phyloP scores from a whole-genome alignment of 1,140 invertebrate genomes.

The Calycopis cecrops region DNA sequence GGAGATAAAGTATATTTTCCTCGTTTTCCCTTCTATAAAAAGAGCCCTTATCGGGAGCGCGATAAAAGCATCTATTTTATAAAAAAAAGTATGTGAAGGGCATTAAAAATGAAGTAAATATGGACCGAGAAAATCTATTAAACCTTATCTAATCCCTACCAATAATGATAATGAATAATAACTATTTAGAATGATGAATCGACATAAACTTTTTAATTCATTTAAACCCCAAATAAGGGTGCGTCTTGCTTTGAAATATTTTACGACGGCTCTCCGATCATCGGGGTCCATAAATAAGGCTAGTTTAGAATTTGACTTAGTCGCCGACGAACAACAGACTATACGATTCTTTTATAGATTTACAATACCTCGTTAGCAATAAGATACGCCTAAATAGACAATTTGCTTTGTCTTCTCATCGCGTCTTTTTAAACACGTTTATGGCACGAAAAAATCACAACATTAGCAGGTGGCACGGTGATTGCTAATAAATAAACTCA shows the following conservation, averaged over 20 bases:
- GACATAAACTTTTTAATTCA: background rate
- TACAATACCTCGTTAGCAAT: conserved; percentile 66
- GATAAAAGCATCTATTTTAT: too few species aligned
- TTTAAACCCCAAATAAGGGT: background rate
- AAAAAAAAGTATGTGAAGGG: too few species aligned
- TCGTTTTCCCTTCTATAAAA: too few species aligned
- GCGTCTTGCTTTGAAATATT: background rate
- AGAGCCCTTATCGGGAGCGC: too few species aligned
- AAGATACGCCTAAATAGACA: conserved; percentile 60
- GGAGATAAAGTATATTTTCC: too few species aligned
- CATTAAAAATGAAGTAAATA: too few species aligned
- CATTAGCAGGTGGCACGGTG: conserved; percentile 39
- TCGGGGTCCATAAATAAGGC: conserved; percentile 41
- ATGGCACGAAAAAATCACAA: conserved; percentile 27
- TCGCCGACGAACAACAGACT: conserved; percentile 43
- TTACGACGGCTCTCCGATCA: conserved; percentile 1
- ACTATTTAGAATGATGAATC: too few species aligned
- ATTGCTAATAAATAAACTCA: conserved; percentile 64
- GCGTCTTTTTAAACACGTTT: conserved; percentile 25
- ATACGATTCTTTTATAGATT: conserved; percentile 54
- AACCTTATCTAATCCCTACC: too few species aligned
- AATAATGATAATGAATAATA: too few species aligned
- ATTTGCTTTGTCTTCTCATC: conserved; percentile 61
- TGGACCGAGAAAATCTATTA: too few species aligned
- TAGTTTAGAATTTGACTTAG: conserved; percentile 39